Conservation (phyloP, 2,888 invertebrate species). For the Geotrupes spiniger region DNA sequence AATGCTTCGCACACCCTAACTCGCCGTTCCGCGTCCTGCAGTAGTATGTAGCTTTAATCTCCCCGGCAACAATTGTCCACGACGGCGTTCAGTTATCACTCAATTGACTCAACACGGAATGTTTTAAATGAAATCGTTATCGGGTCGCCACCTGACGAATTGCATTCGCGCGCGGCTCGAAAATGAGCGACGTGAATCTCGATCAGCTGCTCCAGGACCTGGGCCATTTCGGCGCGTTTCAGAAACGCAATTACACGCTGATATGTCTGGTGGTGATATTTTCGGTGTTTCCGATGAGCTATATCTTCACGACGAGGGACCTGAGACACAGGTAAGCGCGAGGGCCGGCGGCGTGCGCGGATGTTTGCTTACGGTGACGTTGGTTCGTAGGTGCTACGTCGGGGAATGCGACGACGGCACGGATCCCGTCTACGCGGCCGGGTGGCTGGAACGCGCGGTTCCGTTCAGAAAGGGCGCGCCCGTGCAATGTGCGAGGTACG, state of each 20-base stretch:
- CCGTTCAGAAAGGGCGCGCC: conserved; percentile 41
- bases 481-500: conserved; percentile 34
- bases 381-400: conserved; percentile 51
- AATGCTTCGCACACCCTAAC: too few relatives aligned
- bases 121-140: too few relatives aligned
- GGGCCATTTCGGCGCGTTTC: conserved; percentile 55
- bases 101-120: too few relatives aligned
- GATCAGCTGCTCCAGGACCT: conserved; percentile 50
- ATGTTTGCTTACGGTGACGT: conserved; percentile 9
- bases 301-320: conserved; percentile 39
- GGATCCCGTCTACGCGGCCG: conserved; percentile 42
- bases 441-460: conserved; percentile 52
- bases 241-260: conserved; percentile 35
- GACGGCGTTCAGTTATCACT: too few relatives aligned
- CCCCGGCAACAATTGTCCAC: too few relatives aligned
- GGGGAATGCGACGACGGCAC: conserved; percentile 53
- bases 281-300: conserved; percentile 36
- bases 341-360: conserved; percentile 6
- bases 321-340: conserved; percentile 36
- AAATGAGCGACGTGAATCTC: conserved; percentile 40
- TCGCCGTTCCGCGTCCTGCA: too few relatives aligned
- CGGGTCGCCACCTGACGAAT: too few relatives aligned
- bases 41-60: too few relatives aligned
- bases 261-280: conserved; percentile 35
- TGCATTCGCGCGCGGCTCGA: too few relatives aligned